Percentiles rank a stretch among this genome's conserved stretches.
phyloP scores from a whole-genome alignment of 2,797 vertebrate genomes.

The Molossus molossus region DNA sequence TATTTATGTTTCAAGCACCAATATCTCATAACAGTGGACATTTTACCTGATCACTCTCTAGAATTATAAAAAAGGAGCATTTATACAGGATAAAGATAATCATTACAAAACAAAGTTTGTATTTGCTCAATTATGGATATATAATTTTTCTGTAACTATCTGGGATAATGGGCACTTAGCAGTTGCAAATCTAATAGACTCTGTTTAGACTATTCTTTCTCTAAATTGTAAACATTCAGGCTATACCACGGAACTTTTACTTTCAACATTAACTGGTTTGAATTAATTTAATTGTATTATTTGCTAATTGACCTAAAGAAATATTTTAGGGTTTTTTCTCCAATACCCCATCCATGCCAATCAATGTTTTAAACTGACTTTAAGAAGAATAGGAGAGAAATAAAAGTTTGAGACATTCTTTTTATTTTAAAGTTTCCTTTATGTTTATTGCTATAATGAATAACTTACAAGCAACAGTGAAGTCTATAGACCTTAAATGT shows the following conservation, averaged over 20 bases:
- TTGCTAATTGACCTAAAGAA: background rate
- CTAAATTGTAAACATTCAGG: background rate
- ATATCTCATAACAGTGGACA: background rate
- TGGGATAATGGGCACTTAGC: background rate
- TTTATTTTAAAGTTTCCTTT: background rate
- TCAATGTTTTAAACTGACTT: background rate
- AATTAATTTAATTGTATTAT: slow-evolving; percentile 14
- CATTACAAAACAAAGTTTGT: background rate
- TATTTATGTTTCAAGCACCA: background rate
- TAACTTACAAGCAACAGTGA: background rate
- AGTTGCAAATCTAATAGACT: background rate
- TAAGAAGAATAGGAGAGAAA: background rate
- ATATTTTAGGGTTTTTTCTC: background rate
- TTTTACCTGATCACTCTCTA: slow-evolving; percentile 35
- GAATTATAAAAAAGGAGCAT: background rate
- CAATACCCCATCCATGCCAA: background rate
- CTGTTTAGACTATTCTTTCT: background rate
- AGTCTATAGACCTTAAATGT: background rate
- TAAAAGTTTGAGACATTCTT: background rate
- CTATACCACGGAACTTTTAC: background rate
- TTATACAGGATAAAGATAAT: background rate
- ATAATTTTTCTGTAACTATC: background rate
- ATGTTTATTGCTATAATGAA: background rate
- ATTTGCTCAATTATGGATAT: background rate
- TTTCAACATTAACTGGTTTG: slow-evolving; percentile 50